Evolutionary conservation across 2,797 vertebrate species (phyloP), one percentile per base, ranked within the genome.

Genomic region (Argya squamiceps): DNA sequence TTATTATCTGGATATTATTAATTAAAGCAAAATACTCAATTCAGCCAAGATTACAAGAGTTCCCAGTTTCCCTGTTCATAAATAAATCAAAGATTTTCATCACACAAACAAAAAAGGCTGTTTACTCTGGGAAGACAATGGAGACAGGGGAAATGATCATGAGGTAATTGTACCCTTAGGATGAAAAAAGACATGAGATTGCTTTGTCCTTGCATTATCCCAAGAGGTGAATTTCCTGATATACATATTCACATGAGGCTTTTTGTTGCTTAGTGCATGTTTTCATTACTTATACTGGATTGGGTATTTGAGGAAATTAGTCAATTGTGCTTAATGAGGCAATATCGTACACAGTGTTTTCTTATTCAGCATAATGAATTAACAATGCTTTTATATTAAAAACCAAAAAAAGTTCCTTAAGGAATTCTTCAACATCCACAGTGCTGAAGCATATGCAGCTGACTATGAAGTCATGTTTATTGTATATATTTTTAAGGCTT

Each of bases 1-100:
- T 89, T 95, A 87, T 93, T 90, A 94, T 92, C 79, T 47, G 19
- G 30, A n/a, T 92, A 92, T 96, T 90, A 94, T 93, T 90, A 87
- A 95, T 93, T 94, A 95, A 96, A 81, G 34, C 56, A 79, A 95
- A 93, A 79, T 65, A 58, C 59, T 81, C 29, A 56, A 10, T 89
- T 88, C 90, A 87, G 44, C 52, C 63, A 87, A 92, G 67, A 88
- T 80, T 88, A 92, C 32, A 92, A 84, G 46, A 78, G 43, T 84
- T 87, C 88, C 86, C 90, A 79, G 7, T 44, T 90, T 79, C 92
- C 93, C 93, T 81, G 22, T 78, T 96, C 85, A 96, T 95, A 97
- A 88, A 94, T 97, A 90, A 95, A 76, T 81, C 74, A 95, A 81
- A 62, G 43, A 44, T 95, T 86, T 93, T 78, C 80, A 67, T 84